A percentile compares a stretch with the other conserved stretches of the same genome.
These are phyloP conservation scores for Xylota segnis DNA, from an alignment of 2,888 invertebrate species.

Conservation along the genomic window DNA sequence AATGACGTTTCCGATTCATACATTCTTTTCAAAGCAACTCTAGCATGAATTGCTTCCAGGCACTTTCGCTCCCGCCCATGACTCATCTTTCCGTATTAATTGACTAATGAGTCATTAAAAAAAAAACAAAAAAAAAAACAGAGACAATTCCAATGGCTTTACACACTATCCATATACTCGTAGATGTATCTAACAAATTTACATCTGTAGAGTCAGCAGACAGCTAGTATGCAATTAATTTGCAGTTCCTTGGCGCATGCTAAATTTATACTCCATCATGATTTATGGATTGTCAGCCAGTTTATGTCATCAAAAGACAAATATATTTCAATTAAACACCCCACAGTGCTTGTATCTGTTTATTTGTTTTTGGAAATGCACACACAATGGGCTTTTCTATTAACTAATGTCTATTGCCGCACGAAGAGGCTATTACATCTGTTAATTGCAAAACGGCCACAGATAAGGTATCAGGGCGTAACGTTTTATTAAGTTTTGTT, in stretches of 20 bases:
- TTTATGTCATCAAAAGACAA: constrained; percentile 50
- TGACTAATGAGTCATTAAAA: constrained; percentile 49
- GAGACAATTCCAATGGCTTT: constrained; percentile 14
- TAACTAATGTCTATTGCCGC: constrained; percentile 46
- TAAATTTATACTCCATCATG: constrained; percentile 3
- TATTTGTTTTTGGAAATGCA: constrained; percentile 47
- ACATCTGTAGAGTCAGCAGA: background rate
- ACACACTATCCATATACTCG: too few relatives aligned
- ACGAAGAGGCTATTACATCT: constrained; percentile 47
- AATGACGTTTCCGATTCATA: constrained; percentile 52
- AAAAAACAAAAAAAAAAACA: constrained; percentile 7
- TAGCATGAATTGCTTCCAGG: constrained; percentile 48
- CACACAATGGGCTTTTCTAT: background rate
- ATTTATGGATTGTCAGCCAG: constrained; percentile 39
- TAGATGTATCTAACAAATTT: background rate
- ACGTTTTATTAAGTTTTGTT: constrained; percentile 50
- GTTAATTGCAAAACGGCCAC: constrained; percentile 62
- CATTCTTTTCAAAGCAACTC: constrained; percentile 25
- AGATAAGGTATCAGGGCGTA: constrained; percentile 70
- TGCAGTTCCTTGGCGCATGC: constrained; percentile 32
- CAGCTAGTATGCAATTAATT: constrained; percentile 4
- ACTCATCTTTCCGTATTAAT: constrained; percentile 53
- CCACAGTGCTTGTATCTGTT: constrained; percentile 28
- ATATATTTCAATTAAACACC: constrained; percentile 38
- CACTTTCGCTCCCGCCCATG: constrained; percentile 53